A percentile compares a stretch with the other conserved stretches of the same genome.
Conservation (phyloP, 2,888 invertebrate species). For the Drosophila prostipennis region DNA sequence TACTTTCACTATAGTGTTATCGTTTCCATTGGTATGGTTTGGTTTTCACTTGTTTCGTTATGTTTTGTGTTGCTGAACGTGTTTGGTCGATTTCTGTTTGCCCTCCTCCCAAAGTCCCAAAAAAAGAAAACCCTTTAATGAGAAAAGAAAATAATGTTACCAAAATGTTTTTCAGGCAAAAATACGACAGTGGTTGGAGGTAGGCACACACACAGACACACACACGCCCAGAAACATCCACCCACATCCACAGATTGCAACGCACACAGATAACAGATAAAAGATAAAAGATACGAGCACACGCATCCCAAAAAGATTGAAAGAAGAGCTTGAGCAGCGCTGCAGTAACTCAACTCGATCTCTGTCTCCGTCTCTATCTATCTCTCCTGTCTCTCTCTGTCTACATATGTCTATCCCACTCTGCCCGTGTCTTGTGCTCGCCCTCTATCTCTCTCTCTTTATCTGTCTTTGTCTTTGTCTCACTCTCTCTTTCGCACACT, state of each 20-base stretch:
- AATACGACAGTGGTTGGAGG: slow-evolving; percentile 91
- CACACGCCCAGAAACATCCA: not conserved
- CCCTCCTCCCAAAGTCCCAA: slow-evolving; percentile 11
- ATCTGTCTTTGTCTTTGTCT: not conserved
- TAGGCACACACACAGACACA: slow-evolving; percentile 84
- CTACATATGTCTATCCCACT: slow-evolving; percentile 19
- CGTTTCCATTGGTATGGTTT: slow-evolving; percentile 15
- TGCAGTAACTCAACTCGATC: slow-evolving; percentile 44
- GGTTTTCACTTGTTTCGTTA: slow-evolving; percentile 15
- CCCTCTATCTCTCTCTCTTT: slow-evolving; percentile 1
- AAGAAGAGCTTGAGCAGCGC: slow-evolving; percentile 46
- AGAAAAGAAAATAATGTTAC: slow-evolving; percentile 28
- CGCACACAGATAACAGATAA: slow-evolving; percentile 8
- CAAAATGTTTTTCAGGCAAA: slow-evolving; percentile 87
- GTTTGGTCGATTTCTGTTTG: slow-evolving; percentile 14
- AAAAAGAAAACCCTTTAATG: slow-evolving; percentile 4
- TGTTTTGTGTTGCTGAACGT: slow-evolving; percentile 23
- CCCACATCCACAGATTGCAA: slow-evolving; percentile 11
- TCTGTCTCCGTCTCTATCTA: slow-evolving; percentile 37
- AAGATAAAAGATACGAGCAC: slow-evolving; percentile 11
- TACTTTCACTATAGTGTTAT: slow-evolving; percentile 8
- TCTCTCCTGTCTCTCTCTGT: slow-evolving; percentile 42
- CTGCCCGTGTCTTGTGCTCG: slow-evolving; percentile 37
- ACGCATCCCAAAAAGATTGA: slow-evolving; percentile 28
- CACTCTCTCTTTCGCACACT: slow-evolving; percentile 18